These are phyloP conservation scores for Stegastes partitus DNA, from an alignment of 2,113 vertebrate genomes.

Conservation along the genomic window DNA sequence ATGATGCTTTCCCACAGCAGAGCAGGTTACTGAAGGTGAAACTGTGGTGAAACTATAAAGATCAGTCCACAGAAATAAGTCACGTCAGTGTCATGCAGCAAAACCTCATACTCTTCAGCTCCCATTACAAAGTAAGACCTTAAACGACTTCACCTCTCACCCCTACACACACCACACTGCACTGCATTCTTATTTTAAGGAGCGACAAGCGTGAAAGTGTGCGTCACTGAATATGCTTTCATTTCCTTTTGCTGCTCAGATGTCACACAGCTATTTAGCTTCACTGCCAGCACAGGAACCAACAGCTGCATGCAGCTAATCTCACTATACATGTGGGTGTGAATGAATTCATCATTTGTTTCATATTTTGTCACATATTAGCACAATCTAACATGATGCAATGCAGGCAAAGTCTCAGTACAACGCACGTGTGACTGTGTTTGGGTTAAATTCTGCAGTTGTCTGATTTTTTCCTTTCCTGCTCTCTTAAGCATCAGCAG, in stretches of 20 bases:
- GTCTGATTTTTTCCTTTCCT: background rate
- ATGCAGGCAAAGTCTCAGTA: background rate
- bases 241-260: constrained; percentile 36
- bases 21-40: background rate
- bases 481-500: background rate
- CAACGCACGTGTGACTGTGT: constrained; percentile 9
- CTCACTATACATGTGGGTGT: background rate
- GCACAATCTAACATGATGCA: constrained; percentile 4
- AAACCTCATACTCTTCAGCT: constrained; percentile 24
- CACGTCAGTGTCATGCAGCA: constrained; percentile 15
- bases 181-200: constrained; percentile 12
- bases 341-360: constrained; percentile 14
- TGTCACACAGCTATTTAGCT: constrained; percentile 36
- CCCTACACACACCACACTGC: background rate
- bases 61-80: background rate
- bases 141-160: constrained; percentile 13
- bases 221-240: constrained; percentile 42
- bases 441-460: background rate
- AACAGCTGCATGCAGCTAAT: constrained; percentile 54
- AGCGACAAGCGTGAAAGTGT: constrained; percentile 53
- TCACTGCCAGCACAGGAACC: constrained; percentile 21
- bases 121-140: constrained; percentile 2
- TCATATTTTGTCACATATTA: background rate
- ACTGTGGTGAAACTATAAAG: background rate
- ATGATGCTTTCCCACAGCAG: too few relatives aligned